A percentile compares a stretch with the other conserved stretches of the same genome.
phyloP scores from a whole-genome alignment of 2,888 invertebrate genomes.

The Eupelmus urozonus region DNA sequence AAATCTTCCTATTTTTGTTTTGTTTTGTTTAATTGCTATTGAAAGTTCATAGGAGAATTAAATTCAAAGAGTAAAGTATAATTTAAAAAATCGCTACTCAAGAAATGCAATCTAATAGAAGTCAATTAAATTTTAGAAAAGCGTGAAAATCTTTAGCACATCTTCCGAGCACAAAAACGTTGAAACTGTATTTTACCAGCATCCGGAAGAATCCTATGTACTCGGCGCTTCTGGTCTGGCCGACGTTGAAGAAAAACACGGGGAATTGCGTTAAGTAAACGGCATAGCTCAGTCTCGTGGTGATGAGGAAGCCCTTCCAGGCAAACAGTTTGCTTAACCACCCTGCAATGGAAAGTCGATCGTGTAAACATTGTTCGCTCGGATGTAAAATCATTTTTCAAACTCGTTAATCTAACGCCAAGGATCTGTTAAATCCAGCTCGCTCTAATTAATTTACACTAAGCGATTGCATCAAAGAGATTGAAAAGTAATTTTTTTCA shows the following conservation, averaged over 20 bases:
- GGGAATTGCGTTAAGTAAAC: conserved; percentile 86
- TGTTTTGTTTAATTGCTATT: no score
- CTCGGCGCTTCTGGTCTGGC: conserved; percentile 80
- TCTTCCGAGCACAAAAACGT: neutral
- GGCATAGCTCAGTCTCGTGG: conserved; percentile 85
- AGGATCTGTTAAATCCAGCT: neutral
- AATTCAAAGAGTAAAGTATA: no score
- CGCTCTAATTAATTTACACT: no score
- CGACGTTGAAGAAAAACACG: conserved; percentile 85
- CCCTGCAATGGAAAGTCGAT: conserved; percentile 75
- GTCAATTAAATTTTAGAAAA: no score
- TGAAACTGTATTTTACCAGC: conserved; percentile 76
- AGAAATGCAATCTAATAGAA: no score
- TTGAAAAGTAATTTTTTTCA: neutral
- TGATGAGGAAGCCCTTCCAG: conserved; percentile 82
- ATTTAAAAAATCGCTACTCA: no score
- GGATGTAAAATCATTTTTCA: neutral
- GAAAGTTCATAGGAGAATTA: no score
- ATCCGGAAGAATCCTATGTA: conserved; percentile 80
- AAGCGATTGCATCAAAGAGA: neutral
- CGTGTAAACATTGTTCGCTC: neutral
- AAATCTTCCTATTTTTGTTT: no score
- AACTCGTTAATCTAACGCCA: neutral
- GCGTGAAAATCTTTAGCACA: no score
- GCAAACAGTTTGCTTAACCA: conserved; percentile 79